These are phyloP conservation scores for Odontamblyopus lacepedii DNA, from an alignment of 2,797 vertebrate genomes.

Conservation along the genomic window DNA sequence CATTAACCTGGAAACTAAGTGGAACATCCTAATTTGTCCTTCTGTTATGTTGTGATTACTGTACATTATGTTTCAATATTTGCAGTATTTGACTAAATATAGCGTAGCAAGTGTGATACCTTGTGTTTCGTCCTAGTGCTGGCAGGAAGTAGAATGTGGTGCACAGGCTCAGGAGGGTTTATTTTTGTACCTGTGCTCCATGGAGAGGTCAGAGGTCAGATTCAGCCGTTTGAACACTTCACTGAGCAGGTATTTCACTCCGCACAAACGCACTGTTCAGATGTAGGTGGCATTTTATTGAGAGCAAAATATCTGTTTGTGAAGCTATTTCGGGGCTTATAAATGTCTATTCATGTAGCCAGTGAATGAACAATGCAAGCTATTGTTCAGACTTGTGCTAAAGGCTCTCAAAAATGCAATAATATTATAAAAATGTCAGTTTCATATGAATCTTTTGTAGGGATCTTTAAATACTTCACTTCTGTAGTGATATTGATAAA, in stretches of 20 bases:
- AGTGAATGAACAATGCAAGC: background rate
- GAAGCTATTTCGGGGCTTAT: background rate
- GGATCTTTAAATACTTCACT: no score
- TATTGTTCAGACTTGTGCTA: no score
- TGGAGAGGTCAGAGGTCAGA: conserved; percentile 22
- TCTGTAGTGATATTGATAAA: no score
- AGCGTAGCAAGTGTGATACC: background rate
- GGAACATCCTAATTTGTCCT: no score
- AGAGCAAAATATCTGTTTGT: background rate
- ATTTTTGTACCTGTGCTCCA: conserved; percentile 15
- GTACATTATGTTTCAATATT: no score
- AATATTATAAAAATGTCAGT: no score
- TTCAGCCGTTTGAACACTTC: conserved; percentile 22
- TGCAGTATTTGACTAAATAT: background rate
- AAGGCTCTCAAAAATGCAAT: background rate
- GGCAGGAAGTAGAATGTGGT: background rate
- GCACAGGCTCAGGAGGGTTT: background rate
- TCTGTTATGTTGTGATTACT: no score
- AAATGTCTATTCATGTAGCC: background rate
- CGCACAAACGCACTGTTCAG: conserved; percentile 15
- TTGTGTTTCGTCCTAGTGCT: background rate
- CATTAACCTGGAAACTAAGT: no score
- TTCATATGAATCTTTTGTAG: no score
- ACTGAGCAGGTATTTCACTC: conserved; percentile 41
- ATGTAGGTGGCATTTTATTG: background rate